Percentiles rank a stretch among this genome's conserved stretches.
These are phyloP conservation scores for Drosophila lacteicornis DNA, from an alignment of 1,140 invertebrate genomes.

Conservation along the genomic window DNA sequence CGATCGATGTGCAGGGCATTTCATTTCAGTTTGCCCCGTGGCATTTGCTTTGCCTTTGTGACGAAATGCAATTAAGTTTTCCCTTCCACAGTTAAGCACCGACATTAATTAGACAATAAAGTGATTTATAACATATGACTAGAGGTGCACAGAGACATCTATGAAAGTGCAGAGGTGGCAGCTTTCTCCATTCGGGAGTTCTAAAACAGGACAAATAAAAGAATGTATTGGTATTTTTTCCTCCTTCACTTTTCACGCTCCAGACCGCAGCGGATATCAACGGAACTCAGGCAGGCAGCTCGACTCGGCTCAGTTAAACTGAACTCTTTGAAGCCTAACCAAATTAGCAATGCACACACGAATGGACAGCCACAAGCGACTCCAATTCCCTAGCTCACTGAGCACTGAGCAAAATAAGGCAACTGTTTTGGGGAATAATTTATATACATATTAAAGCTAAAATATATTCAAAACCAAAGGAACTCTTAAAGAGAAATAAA, in stretches of 20 bases:
- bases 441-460: neutral
- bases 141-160: neutral
- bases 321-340: constrained; percentile 53
- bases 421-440: neutral
- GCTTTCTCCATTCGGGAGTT: neutral
- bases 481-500: too few species aligned
- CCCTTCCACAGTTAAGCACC: constrained; percentile 12
- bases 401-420: constrained; percentile 2
- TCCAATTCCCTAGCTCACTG: neutral
- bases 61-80: constrained; percentile 55
- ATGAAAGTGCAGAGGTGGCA: too few species aligned
- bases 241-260: neutral
- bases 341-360: constrained; percentile 57
- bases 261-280: constrained; percentile 4
- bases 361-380: constrained; percentile 36
- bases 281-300: neutral
- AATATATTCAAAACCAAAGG: too few species aligned
- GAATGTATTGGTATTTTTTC: neutral
- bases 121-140: constrained; percentile 62
- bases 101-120: constrained; percentile 73
- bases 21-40: constrained; percentile 34
- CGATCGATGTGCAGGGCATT: constrained; percentile 47
- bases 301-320: constrained; percentile 7
- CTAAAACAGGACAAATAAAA: neutral
- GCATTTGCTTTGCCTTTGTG: constrained; percentile 48